Percentiles rank a stretch among this genome's conserved stretches.
Evolutionary conservation across 2,888 invertebrate species (phyloP).

Genomic region (Cephus sareptanus): DNA sequence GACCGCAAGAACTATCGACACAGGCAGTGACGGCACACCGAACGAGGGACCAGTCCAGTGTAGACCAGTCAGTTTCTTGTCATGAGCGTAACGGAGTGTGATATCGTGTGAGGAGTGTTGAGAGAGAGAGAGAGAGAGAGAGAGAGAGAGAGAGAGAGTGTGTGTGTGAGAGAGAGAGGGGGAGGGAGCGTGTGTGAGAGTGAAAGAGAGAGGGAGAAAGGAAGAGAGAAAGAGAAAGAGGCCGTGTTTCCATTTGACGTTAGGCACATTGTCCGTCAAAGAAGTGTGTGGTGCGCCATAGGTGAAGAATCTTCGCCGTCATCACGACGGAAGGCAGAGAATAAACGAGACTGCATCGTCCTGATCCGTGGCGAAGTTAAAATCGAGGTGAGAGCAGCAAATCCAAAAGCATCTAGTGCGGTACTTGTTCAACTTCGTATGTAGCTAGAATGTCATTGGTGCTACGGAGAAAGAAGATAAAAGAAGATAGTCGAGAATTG

Average conservation of each 20-base stretch:
- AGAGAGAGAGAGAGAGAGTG: background rate
- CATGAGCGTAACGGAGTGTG: constrained; percentile 2
- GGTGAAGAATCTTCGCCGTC: background rate
- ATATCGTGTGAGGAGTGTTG: background rate
- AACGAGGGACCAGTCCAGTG: background rate
- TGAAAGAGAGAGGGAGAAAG: too few relatives aligned
- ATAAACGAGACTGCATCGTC: background rate
- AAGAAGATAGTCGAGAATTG: background rate
- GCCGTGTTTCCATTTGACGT: background rate
- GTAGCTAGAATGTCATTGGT: background rate
- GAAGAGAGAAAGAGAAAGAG: background rate
- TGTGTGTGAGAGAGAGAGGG: background rate
- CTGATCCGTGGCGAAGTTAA: background rate
- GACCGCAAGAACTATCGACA: background rate
- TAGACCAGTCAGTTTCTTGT: constrained; percentile 3
- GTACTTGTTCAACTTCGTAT: background rate
- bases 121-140: background rate
- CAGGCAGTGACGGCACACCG: background rate
- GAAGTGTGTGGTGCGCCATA: background rate
- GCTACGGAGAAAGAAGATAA: background rate
- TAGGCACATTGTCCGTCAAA: background rate
- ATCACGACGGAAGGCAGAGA: background rate
- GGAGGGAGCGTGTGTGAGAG: too few relatives aligned
- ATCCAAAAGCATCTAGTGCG: background rate
- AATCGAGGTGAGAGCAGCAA: background rate